Base-by-base conservation (phyloP, 2,888 invertebrate genomes). In the Tinea pellionella region DNA sequence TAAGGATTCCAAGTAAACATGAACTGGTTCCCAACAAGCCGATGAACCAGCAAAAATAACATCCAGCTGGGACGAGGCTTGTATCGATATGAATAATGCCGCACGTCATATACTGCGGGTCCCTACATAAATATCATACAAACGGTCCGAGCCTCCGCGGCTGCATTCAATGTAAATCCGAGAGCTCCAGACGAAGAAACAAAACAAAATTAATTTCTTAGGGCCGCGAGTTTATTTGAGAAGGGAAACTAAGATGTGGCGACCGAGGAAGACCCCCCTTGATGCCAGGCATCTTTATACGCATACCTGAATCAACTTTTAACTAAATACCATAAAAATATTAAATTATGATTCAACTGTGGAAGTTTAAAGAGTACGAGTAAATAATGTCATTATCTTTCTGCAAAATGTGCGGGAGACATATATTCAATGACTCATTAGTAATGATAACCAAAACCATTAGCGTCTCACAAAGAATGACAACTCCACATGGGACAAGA, bases 191-290 rank as follows among this genome's bases (percentile, higher is more conserved):
- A 86, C 84, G 80, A 72, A 77, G 77, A 86, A 86, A 86, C 86
- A 86, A 86, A 86, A 86, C 80, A 65, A 87, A 86, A 86, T 87
- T 86, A 86, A 86, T 86, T 85, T 87, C 77, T 76, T 77, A 83
- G 78, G 75, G 76, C 75, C 76, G 75, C 80, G 77, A 78, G 76
- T 77, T 80, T 82, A 80, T 80, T 80, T 82, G 69, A 68, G 66
- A 66, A 67, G 72, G 73, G 70, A 77, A 78, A 75, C 74, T 70
- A 69, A 72, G 57, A 16, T 57, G 15, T 19, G 32, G 57, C 30
- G 57, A 57, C 57, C 37, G 43, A 13, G 59, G 60, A 60, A 37
- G 85, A 82, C 86, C 86, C 86, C 86, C 86, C 83, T 72, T 75
- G 82, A 77, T 68, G 77, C 70, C 70, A 71, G 74, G 72, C 70